Percentiles rank a stretch among this genome's conserved stretches.
These are phyloP conservation scores for Castor canadensis DNA, from an alignment of 2,113 vertebrate genomes.

Conservation along the genomic window DNA sequence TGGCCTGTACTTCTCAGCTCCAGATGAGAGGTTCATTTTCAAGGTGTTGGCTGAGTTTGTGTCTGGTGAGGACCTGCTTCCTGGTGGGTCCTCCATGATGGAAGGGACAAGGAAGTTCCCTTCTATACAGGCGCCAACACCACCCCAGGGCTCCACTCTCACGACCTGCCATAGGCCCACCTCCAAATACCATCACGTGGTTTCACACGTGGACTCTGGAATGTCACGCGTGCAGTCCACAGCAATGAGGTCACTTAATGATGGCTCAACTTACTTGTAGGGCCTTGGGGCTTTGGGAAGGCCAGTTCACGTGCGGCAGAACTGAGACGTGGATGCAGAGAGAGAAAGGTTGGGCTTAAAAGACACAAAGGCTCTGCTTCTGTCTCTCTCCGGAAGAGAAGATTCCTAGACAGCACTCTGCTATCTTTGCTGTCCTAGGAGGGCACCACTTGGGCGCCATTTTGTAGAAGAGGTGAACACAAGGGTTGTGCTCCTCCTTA, in stretches of 20 bases:
- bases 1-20: background rate
- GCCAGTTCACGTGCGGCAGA: background rate
- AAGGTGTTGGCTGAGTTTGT: too few species aligned
- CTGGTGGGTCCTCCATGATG: background rate
- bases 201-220: background rate
- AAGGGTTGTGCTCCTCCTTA: rapidly evolving
- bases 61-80: background rate
- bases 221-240: rapidly evolving
- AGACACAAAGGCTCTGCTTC: rapidly evolving
- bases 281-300: background rate
- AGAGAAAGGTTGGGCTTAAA: background rate
- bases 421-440: background rate
- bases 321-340: rapidly evolving
- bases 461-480: too few species aligned
- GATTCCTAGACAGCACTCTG: background rate
- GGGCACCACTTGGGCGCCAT: rapidly evolving
- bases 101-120: background rate
- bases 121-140: too few species aligned
- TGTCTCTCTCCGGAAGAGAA: too few species aligned
- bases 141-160: background rate
- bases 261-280: rapidly evolving
- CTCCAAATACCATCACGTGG: background rate
- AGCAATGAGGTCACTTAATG: background rate
- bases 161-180: background rate
- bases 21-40: background rate